Conservation (phyloP, 1,140 invertebrate genomes). For the Diuraphis noxia region DNA sequence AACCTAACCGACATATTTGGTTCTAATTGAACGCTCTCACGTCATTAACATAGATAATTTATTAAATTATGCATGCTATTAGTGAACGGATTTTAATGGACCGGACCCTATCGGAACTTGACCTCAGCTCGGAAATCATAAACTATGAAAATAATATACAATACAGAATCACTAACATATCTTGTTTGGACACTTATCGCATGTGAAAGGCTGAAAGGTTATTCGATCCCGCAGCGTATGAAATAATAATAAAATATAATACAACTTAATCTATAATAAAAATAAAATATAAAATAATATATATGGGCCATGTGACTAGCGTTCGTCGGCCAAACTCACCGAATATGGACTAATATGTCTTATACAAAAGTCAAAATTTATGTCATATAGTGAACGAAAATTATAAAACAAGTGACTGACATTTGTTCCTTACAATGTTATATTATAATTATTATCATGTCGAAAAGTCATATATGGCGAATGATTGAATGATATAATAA, state of each 20-base stretch:
- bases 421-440: no score
- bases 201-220: constrained; percentile 31
- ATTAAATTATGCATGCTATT: constrained; percentile 13
- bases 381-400: background rate
- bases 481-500: background rate
- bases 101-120: background rate
- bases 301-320: background rate
- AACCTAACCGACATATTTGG: background rate
- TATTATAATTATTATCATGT: background rate
- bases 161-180: background rate
- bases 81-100: background rate
- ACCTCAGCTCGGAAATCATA: background rate
- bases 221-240: background rate
- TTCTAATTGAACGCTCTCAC: background rate
- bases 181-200: background rate
- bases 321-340: background rate
- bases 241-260: constrained; percentile 7
- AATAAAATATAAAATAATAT: background rate
- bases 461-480: background rate
- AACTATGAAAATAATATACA: constrained; percentile 10
- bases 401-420: background rate
- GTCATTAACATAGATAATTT: constrained; percentile 17
- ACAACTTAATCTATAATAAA: background rate
- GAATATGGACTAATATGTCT: background rate
- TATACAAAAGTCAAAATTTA: background rate